Evolutionary conservation across 2,797 vertebrate species (phyloP), one percentile per base, ranked within the genome.

Genomic region (Alcedo quadribrachys): DNA sequence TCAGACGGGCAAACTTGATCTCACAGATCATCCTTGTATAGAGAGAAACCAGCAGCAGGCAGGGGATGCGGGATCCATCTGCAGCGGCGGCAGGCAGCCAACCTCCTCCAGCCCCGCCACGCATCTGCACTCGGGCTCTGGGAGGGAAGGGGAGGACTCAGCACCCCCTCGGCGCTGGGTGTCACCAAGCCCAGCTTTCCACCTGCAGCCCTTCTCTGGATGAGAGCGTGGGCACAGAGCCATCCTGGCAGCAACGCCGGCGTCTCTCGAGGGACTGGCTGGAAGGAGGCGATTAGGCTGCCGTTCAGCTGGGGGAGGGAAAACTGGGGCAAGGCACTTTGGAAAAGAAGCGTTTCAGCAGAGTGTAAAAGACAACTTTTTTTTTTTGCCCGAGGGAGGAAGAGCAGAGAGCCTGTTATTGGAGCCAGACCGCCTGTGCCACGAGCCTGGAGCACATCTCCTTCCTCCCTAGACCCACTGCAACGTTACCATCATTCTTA

Each of bases 261-360:
- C 0, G 0, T 37, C 84, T 87, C 84, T 15, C 13, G 28, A 92
- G 92, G 91, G 53, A 74, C 86, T 37, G 91, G 91, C 88, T 95
- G 95, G 80, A 68, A 92, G 93, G 78, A 91, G 93, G 69, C 5
- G 88, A 94, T 94, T 63, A 95, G 92, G 92, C 95, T 92, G 85
- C 65, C 0, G 8, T 81, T 51, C 78, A 68, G 87, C 75, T 48
- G 45, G n/a, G 65, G 71, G 62, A 93, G 37, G 76, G 62, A 84
- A 53, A 81, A 54, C 8, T 48, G 83, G 86, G 91, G 73, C 12
- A 33, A 76, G 45, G 25, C 4, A 1, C 35, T 89, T 76, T 5
- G 63, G 69, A 73, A 76, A 61, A 30, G 51, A 16, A 11, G 27
- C 0, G 0, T 11, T 75, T 68, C 42, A 25, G 85, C 42, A 42